Evolutionary conservation across 2,888 invertebrate genomes (phyloP), one percentile per base, ranked within the genome.

Genomic region (Pycnomerus fuliginosus): DNA sequence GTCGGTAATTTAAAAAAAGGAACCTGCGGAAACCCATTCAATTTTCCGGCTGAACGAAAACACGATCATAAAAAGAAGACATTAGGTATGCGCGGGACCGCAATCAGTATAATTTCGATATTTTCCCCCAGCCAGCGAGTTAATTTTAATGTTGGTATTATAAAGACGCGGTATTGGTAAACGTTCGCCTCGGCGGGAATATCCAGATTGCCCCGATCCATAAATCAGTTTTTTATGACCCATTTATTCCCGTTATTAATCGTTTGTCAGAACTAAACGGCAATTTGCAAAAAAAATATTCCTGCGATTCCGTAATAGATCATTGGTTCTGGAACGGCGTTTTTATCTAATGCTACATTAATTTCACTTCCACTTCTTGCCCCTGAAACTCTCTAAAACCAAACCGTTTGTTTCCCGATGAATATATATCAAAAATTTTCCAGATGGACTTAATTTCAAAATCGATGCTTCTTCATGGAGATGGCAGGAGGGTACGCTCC

Each of bases 211-310:
- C 62, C 53, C 44, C 52, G 58, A 56, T 60, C 58, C 58, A 70
- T 71, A 71, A 70, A 71, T 71, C 69, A 69, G 64, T 58, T 69
- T 69, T 69, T 70, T 70, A 69, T 70, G 69, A 64, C 65, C 69
- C 69, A 69, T 70, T 71, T 68, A 66, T 65, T 61, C 57, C 58
- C 62, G 64, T 69, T 71, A 71, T 70, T 71, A 70, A 70, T 71
- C 69, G 70, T 65, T 67, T 61, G 65, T 62, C 65, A 57, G 64
- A 62, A 64, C 56, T 61, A 63, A 62, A 59, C 58, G 62, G 66
- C 61, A 65, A 64, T 64, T 65, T 62, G 60, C 44, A 34, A 58
- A 62, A 65, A 61, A 59, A 62, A 56, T 43, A 53, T 45, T 50
- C 4, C 46, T 49, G 33, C 56, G 55, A 55, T 53, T 60, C 52